Evolutionary conservation across 2,113 vertebrate genomes (phyloP).

Genomic region (Podarcis cretensis): DNA sequence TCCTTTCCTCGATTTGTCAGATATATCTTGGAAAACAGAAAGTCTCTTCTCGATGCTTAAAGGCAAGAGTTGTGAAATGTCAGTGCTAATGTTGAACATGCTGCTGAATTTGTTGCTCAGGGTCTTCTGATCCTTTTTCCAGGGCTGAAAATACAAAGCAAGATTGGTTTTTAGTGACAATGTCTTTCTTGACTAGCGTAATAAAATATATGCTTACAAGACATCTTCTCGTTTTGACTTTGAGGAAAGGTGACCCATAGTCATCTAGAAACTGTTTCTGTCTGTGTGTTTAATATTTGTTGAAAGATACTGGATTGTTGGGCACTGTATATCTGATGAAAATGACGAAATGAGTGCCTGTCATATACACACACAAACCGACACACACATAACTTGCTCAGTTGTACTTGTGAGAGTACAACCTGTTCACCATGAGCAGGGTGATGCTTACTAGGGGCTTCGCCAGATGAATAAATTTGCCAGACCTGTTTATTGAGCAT

Average conservation of each 20-base stretch:
- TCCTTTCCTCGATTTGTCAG: neutral
- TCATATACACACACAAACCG: neutral
- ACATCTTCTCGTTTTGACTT: neutral
- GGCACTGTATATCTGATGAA: neutral
- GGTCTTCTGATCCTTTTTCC: neutral
- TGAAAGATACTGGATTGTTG: neutral
- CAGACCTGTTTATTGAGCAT: no score
- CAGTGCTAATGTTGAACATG: neutral
- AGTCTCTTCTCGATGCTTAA: neutral
- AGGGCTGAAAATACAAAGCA: neutral
- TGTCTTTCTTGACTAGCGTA: constrained; percentile 24
- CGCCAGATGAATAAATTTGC: no score
- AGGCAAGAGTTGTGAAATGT: neutral
- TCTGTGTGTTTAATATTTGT: neutral
- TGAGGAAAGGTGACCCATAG: neutral
- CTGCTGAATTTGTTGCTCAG: neutral
- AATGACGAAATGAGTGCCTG: neutral
- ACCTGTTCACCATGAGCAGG: neutral
- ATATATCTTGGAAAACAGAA: neutral
- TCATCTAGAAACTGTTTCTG: neutral
- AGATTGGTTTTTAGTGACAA: neutral
- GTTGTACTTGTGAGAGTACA: neutral
- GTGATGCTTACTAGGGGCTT: neutral
- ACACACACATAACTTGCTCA: neutral
- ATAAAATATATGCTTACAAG: neutral